Evolutionary conservation across 2,113 vertebrate genomes (phyloP), one percentile per base, ranked within the genome.

Genomic region (Gallinago undulata): DNA sequence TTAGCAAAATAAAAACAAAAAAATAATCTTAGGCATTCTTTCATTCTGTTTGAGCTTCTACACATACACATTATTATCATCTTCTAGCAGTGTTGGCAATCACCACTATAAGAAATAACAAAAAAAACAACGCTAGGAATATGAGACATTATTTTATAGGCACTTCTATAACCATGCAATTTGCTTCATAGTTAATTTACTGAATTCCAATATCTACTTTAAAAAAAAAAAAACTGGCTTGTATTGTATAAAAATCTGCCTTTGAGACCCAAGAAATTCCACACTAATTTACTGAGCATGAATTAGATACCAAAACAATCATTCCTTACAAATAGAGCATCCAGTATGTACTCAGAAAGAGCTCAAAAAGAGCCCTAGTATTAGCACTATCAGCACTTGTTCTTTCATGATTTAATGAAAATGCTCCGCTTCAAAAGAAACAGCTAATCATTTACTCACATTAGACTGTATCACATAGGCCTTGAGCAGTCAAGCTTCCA

Each of bases 131-230:
- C 21, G 22, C 28, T 45, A 47, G 51, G 55, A 76, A 67, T 63
- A 70, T 79, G 69, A 43, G 7, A 55, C 0, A 0, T 85, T 76
- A 92, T 89, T 94, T 95, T 95, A 96, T 57, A 96, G 86, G 62
- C 86, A 94, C n/a, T 73, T 91, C 53, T 76, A 59, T 59, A 91
- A 91, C 91, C 91, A 93, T 43, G 74, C 85, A 89, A 96, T 85
- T 70, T 15, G 0, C 63, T 85, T 43, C 55, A 43, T 23, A 73
- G 50, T 89, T 94, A 56, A 90, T 88, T 88, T 86, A 63, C 27
- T 51, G 45, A 66, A 86, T 73, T 88, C 63, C 56, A 86, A 3
- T 83, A 87, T 35, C 66, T 81, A 17, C 43, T 94, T 85, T 76
- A 63, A 55, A 74, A 70, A 66, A 73, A 84, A 81, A 94, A 48